Base-by-base conservation (phyloP, 2,797 vertebrate genomes). In the Neopelma chrysocephalum region DNA sequence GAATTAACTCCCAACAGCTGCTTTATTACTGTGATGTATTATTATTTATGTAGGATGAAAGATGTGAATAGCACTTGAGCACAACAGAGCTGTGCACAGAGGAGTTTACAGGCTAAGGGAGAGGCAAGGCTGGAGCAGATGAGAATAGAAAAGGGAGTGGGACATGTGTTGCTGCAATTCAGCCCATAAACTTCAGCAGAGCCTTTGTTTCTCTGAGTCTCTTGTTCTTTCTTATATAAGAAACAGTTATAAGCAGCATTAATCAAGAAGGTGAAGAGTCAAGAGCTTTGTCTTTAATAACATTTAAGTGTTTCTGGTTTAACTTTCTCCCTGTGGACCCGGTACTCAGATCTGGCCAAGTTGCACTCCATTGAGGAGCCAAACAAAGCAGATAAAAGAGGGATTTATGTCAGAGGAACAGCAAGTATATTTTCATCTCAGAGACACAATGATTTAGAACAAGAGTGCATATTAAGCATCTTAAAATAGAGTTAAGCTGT, bases 1-100 rank as follows among this genome's bases (percentile, higher is more conserved):
- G 87, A 93, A 94, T 96, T 90, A 94, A 94, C 91, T 91, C 87
- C 65, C 85, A 90, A 66, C 93, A 96, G 93, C 91, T 95, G 96
- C 80, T 95, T 96, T 95, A 91, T 96, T 84, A 84, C 91, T 60
- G 84, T 69, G 77, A 92, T 94, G 32, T 62, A 73, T 93, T 94
- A 82, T 95, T 96, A 95, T 94, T 95, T 90, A 79, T 77, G 87
- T 60, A 31, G 82, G 91, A 70, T 94, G 94, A 90, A 92, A 89
- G 85, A 91, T 82, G 87, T 66, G 93, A 82, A 70, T 12, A 66
- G 45, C 85, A 82, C 80, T 90, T 70, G 73, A 92, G 56, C 43
- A 38, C 77, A 86, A 42, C 62, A 72, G 79, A 75, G 86, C 72
- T 27, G 12, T 54, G 40, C 88, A 70, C 75, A 45, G 81, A 87